Evolutionary conservation across 2,888 invertebrate genomes (phyloP).

Genomic region (Xestia xanthographa): DNA sequence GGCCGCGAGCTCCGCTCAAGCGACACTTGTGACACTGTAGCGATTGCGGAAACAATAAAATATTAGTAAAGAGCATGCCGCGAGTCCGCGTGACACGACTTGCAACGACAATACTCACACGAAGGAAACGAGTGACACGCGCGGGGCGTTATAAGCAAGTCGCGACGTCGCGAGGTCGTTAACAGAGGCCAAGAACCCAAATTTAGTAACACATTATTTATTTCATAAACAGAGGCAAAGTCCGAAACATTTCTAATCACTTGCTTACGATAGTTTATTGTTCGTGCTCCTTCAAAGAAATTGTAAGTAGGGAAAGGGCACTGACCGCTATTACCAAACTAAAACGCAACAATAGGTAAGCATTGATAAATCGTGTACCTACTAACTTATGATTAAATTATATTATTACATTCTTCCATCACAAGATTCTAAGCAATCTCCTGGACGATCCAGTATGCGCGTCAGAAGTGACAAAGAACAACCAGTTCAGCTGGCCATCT

Average conservation of each 20-base stretch:
- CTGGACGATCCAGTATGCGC: slow-evolving; percentile 88
- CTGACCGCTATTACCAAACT: neutral
- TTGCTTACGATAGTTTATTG: neutral
- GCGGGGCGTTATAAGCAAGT: neutral
- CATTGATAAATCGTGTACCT: neutral
- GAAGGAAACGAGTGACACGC: neutral
- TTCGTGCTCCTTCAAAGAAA: neutral
- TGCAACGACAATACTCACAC: neutral
- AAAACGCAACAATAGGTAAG: neutral
- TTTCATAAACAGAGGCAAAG: neutral
- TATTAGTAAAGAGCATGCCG: neutral
- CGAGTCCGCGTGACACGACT: neutral
- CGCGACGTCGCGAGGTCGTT: neutral
- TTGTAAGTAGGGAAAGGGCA: neutral
- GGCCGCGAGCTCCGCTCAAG: neutral
- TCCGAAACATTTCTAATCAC: neutral
- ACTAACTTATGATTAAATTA: neutral
- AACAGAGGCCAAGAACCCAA: neutral
- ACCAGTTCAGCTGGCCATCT: slow-evolving; percentile 87
- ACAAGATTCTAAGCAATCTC: slow-evolving; percentile 86
- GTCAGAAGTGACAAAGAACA: slow-evolving; percentile 85
- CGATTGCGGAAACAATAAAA: neutral
- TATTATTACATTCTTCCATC: neutral
- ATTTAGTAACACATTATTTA: neutral
- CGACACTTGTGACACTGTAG: neutral